Conservation (phyloP, 2,888 invertebrate genomes). For the Rhagophthalmus giganteus region DNA sequence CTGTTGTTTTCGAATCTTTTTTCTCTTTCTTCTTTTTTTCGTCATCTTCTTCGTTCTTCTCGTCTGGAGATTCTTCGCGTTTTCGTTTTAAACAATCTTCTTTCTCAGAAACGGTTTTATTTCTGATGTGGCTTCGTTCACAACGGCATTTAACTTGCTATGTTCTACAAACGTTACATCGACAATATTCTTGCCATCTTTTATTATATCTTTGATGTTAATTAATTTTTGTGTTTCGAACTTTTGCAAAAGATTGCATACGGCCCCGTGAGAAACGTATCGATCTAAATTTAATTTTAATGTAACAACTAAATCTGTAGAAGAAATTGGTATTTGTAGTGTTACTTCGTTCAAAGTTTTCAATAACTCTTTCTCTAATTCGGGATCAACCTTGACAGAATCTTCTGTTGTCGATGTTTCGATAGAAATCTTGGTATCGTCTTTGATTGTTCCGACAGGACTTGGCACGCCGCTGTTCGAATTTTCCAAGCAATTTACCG, state of each 20-base stretch:
- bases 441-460: constrained; percentile 37
- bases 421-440: constrained; percentile 46
- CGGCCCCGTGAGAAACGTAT: constrained; percentile 62
- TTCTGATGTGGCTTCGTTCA: constrained; percentile 47
- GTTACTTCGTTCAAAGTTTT: constrained; percentile 70
- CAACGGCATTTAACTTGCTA: constrained; percentile 61
- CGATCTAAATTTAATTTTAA: constrained; percentile 59
- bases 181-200: constrained; percentile 56
- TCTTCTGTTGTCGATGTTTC: constrained; percentile 54
- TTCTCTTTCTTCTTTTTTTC: constrained; percentile 62
- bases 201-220: constrained; percentile 57
- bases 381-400: constrained; percentile 59
- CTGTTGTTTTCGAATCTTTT: constrained; percentile 61
- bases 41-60: constrained; percentile 58
- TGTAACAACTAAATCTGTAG: constrained; percentile 64
- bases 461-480: constrained; percentile 27
- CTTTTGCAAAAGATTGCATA: constrained; percentile 76
- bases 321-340: constrained; percentile 71
- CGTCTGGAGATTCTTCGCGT: constrained; percentile 52
- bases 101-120: constrained; percentile 31
- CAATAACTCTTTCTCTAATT: constrained; percentile 67
- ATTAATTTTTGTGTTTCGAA: constrained; percentile 76
- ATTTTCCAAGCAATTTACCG: constrained; percentile 38
- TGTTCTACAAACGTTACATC: constrained; percentile 62
- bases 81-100: constrained; percentile 56